These are phyloP conservation scores for Megalurothrips usitatus DNA, from an alignment of 2,888 invertebrate genomes.

Conservation along the genomic window DNA sequence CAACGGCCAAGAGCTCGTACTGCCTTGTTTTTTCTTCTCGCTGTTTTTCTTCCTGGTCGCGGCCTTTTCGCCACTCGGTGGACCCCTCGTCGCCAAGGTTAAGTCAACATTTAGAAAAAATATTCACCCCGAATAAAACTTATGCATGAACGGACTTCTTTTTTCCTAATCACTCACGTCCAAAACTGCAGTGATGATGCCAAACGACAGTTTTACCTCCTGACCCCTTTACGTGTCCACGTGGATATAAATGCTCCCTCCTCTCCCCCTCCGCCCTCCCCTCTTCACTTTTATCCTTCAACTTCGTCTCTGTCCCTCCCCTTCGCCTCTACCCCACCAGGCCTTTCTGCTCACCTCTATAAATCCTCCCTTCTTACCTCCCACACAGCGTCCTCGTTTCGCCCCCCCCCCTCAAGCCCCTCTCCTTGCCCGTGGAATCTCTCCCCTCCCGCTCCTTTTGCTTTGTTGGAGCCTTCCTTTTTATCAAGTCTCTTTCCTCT, in stretches of 20 bases:
- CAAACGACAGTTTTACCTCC: background rate
- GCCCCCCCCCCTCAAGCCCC: background rate
- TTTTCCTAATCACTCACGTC: no score
- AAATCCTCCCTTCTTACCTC: slow-evolving; percentile 1
- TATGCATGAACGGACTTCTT: no score
- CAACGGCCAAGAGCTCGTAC: background rate
- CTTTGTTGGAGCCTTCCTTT: background rate
- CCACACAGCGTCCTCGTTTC: background rate
- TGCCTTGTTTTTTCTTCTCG: background rate
- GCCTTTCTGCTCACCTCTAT: slow-evolving; percentile 2
- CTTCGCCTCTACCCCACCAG: background rate
- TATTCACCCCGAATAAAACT: no score
- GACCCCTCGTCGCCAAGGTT: no score
- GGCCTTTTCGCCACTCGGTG: no score
- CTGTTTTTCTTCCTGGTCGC: background rate
- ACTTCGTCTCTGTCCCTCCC: slow-evolving; percentile 1
- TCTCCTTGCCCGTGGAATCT: background rate
- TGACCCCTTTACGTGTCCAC: slow-evolving; percentile 1
- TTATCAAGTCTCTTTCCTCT: slow-evolving; percentile 12
- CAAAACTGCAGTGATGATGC: background rate
- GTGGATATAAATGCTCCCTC: background rate
- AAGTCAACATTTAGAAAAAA: no score
- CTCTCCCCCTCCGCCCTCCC: background rate
- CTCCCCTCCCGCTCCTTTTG: background rate
- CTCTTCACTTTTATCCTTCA: background rate